These are phyloP conservation scores for Galleria mellonella DNA, from an alignment of 1,140 invertebrate genomes.

Conservation along the genomic window DNA sequence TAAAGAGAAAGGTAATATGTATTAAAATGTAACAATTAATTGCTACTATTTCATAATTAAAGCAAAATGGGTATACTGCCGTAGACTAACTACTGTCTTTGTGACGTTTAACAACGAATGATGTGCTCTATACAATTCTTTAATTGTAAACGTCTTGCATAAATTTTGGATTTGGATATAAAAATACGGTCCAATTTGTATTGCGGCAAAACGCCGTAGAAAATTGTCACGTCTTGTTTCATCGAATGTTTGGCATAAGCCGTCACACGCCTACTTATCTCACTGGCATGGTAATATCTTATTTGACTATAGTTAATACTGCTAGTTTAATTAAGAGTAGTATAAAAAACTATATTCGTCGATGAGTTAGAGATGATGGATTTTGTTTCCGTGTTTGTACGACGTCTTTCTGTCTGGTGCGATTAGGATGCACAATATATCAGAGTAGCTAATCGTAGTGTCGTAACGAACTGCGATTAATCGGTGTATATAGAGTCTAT, in stretches of 20 bases:
- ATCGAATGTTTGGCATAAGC: conserved; percentile 40
- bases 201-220: conserved; percentile 21
- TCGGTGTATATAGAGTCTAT: conserved; percentile 4
- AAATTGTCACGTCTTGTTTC: conserved; percentile 27
- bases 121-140: no score
- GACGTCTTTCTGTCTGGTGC: not conserved
- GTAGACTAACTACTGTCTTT: no score
- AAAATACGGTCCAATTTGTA: conserved; percentile 2
- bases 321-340: not conserved
- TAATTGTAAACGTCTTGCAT: no score
- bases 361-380: not conserved
- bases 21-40: no score
- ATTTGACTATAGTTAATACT: conserved; percentile 11
- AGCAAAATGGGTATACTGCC: no score
- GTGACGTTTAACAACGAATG: no score
- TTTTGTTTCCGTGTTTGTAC: not conserved
- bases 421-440: no score
- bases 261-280: conserved; percentile 44
- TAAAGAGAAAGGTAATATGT: no score
- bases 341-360: not conserved
- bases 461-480: not conserved
- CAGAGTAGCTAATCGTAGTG: no score
- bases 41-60: no score
- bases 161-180: no score
- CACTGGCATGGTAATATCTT: conserved; percentile 26